Conservation (phyloP, 2,797 vertebrate genomes). For the Muscicapa striata region DNA sequence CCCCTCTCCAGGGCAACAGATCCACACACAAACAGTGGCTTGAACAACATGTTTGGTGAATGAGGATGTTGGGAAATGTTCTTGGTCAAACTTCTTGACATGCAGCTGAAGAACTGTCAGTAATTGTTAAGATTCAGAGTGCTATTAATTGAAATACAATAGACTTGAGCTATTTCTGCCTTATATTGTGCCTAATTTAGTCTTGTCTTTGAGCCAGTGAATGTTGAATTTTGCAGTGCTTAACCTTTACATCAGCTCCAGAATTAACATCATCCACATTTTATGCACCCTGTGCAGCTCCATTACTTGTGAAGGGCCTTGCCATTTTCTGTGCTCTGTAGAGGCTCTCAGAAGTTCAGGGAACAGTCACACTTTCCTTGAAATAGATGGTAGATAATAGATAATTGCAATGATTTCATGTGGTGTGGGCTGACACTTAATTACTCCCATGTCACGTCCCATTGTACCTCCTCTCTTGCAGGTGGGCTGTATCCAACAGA, state of each 20-base stretch:
- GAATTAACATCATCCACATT: fast-evolving
- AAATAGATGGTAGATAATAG: background rate
- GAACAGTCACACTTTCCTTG: background rate
- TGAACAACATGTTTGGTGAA: background rate
- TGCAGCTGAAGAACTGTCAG: background rate
- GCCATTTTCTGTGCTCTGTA: background rate
- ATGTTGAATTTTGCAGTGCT: background rate
- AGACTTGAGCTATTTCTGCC: background rate
- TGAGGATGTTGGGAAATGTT: background rate
- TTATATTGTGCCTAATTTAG: background rate
- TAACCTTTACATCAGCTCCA: background rate
- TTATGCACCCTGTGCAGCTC: background rate
- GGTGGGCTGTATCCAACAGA: conserved; percentile 86
- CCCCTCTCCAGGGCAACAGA: background rate
- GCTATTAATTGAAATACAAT: background rate
- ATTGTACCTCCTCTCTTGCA: conserved; percentile 41
- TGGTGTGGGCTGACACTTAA: background rate
- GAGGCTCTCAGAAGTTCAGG: background rate
- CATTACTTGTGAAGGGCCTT: background rate
- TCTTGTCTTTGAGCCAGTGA: background rate
- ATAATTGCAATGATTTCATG: background rate
- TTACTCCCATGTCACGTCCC: background rate
- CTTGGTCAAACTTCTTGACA: background rate
- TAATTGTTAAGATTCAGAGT: background rate
- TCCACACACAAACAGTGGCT: background rate